Base-by-base conservation (phyloP, 2,113 vertebrate species). In the Mormoops blainvillei region DNA sequence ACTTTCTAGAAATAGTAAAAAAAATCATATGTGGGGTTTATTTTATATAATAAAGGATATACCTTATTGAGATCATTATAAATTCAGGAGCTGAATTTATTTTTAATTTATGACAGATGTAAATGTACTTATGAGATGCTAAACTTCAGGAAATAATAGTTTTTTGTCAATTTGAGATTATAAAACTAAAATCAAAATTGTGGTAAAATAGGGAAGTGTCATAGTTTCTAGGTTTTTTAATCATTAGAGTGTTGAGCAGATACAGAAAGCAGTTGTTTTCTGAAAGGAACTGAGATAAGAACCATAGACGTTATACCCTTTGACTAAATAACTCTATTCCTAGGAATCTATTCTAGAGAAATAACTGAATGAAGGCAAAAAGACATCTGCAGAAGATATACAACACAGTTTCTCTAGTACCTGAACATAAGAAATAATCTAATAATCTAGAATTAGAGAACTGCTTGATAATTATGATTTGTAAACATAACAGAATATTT, bases 111-210 rank as follows among this genome's bases (percentile, higher is more conserved):
- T 77, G 95, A 54, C 12, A 89, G 63, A 77, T 56, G 20, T 38
- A 83, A 89, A 90, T 91, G 1, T n/a, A 87, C 48, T 84, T 91
- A 26, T 52, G 16, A 80, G 36, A 90, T 45, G 22, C 12, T 95
- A 91, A 92, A 87, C 76, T 93, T 87, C 93, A 95, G 31, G 31
- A 16, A 78, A 87, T 77, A 74, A 63, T 45, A 63, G 52, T 63
- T 91, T 85, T 85, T 86, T 80, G 22, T 87, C 77, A 93, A 91
- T 71, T 67, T 96, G 48, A 82, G 45, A 87, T 95, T 77, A 50
- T 77, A 94, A 96, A 97, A 80, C 10, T 88, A 81, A 87, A 95
- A 92, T 87, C 12, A 93, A 87, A 95, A 89, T 28, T 78, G 20
- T 84, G 26, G 48, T 58, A 90, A 95, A 95, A 38, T 50, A 89